Evolutionary conservation across 2,797 vertebrate genomes (phyloP).

Genomic region (Lepus townsendii): DNA sequence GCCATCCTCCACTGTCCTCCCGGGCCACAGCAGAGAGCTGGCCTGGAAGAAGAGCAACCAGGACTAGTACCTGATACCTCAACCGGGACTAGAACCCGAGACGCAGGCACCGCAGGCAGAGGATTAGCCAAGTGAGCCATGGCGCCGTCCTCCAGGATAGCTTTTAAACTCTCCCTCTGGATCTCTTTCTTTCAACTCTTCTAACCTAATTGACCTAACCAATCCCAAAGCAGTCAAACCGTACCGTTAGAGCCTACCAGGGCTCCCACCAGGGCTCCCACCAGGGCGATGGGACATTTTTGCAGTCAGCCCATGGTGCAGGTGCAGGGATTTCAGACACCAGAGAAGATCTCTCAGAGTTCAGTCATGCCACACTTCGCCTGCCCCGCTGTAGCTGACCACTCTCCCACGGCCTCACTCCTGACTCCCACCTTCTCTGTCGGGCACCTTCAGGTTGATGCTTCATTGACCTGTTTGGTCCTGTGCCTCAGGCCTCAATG

Average conservation of each 20-base stretch:
- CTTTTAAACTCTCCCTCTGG: not conserved
- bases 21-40: too few relatives aligned
- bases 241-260: not conserved
- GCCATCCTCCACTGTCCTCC: too few relatives aligned
- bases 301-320: not conserved
- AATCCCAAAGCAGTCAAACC: not conserved
- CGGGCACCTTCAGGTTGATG: conserved; percentile 35
- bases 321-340: not conserved
- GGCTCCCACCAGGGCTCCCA: too few relatives aligned
- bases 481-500: not conserved
- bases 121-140: too few relatives aligned
- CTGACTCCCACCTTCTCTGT: not conserved
- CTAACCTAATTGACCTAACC: not conserved
- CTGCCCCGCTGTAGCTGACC: not conserved
- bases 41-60: too few relatives aligned
- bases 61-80: too few relatives aligned
- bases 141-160: too few relatives aligned
- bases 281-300: not conserved
- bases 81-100: too few relatives aligned
- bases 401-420: not conserved
- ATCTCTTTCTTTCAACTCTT: not conserved
- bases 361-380: not conserved
- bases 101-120: too few relatives aligned
- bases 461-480: not conserved
- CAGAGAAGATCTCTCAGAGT: not conserved